A percentile compares a stretch with the other conserved stretches of the same genome.
phyloP scores from a whole-genome alignment of 2,797 vertebrate species.

The Poeciliopsis turneri region DNA sequence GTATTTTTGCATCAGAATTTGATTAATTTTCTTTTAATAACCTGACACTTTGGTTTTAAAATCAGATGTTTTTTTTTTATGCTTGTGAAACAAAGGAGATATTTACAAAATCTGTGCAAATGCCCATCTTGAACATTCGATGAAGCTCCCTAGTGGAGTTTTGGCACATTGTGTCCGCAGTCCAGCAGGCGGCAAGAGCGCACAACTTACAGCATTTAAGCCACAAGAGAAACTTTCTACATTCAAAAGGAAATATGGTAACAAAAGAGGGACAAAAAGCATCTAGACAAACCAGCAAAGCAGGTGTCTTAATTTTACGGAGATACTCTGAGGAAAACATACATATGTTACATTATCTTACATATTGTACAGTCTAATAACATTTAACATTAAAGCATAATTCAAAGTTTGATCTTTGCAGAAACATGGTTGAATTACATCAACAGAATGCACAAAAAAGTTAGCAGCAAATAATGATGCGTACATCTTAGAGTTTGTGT shows the following conservation, averaged over 20 bases:
- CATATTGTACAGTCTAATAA: constrained; percentile 43
- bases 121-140: constrained; percentile 5
- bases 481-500: constrained; percentile 40
- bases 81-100: neutral
- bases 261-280: constrained; percentile 46
- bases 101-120: neutral
- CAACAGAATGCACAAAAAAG: constrained; percentile 37
- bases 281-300: constrained; percentile 46
- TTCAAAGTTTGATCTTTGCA: constrained; percentile 11
- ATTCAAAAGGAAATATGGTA: constrained; percentile 61
- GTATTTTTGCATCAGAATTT: neutral
- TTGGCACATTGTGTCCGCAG: constrained; percentile 65
- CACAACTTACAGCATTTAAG: constrained; percentile 44
- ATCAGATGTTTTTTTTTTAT: neutral
- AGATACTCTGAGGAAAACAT: constrained; percentile 47
- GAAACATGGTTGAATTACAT: constrained; percentile 40
- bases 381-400: constrained; percentile 22
- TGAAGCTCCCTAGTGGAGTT: constrained; percentile 15
- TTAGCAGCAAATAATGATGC: constrained; percentile 71
- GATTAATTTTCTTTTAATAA: neutral
- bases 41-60: neutral
- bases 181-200: constrained; percentile 32
- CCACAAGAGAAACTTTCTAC: constrained; percentile 53
- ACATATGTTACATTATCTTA: constrained; percentile 14
- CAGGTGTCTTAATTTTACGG: constrained; percentile 42